Evolutionary conservation across 2,888 invertebrate genomes (phyloP), one percentile per base, ranked within the genome.

Genomic region (Matsumyia berberina): DNA sequence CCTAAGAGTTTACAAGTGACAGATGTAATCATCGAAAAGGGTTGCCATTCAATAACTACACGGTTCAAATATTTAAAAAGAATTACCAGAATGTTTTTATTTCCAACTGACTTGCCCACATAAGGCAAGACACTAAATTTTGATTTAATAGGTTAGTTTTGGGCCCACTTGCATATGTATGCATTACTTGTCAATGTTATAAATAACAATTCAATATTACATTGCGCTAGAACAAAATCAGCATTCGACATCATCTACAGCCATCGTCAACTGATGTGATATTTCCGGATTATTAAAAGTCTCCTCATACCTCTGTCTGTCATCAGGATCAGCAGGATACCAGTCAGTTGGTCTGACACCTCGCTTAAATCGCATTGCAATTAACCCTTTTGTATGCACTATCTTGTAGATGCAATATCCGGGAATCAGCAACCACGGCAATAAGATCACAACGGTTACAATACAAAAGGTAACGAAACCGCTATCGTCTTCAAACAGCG

Each of bases 351-450:
- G 88, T 15, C 64, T 55, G 0, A 78, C 11, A 49, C 78, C 55
- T 11, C 72, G 44, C 11, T 37, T 86, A 15, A 87, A 66, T 5
- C 88, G 87, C 0, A 37, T 33, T 51, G 31, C 58, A 2, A 87
- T 5, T 1, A 60, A 24, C 2, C 88, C 87, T 37, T 49, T 69
- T 1, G 86, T 78, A 17, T 77, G 64, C 2, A 51, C 11, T 5
- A 87, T 15, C 8, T 88, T 88, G 49, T 86, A 88, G 0, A 89
- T 39, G 5, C 89, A 89, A 85, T 90, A 91, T 2, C 87, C 88
- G 0, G 91, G 91, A 66, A 91, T 88, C 5, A 81, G 86, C 7
- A 89, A 44, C 80, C 90, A 78, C 0, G 90, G 90, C 2, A 89
- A 0, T 0, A 88, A 0, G 17, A 89, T 87, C 9, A 90, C 72